Evolutionary conservation across 2,888 invertebrate genomes (phyloP).

Genomic region (Dysmachus trigonus): DNA sequence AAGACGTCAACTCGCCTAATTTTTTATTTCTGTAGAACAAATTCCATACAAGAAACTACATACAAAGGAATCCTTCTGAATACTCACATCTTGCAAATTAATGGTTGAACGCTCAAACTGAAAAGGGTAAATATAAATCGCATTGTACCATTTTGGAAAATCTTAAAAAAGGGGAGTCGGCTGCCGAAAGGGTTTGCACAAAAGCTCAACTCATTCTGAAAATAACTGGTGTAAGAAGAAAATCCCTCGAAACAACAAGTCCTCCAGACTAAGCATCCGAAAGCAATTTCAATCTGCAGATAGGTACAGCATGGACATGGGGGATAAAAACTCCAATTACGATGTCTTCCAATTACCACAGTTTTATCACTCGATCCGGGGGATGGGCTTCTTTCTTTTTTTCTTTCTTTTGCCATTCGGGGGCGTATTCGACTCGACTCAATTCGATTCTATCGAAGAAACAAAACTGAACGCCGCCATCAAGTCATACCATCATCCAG

Average conservation of each 20-base stretch:
- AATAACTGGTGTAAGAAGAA: not conserved
- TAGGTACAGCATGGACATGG: not conserved
- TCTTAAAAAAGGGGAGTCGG: not conserved
- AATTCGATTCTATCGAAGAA: not conserved
- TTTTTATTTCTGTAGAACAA: not conserved
- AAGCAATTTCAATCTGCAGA: not conserved
- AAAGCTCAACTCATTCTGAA: not conserved
- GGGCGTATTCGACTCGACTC: not conserved
- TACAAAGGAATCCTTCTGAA: not conserved
- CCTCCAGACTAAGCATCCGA: not conserved
- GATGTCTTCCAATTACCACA: not conserved
- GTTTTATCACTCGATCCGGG: not conserved
- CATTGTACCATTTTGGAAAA: not conserved
- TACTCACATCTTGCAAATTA: not conserved
- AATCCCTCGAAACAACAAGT: not conserved
- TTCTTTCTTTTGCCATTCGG: not conserved
- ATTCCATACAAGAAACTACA: not conserved
- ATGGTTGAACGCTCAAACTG: not conserved
- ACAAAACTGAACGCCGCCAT: not conserved
- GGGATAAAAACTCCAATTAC: not conserved
- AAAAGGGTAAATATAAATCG: not conserved
- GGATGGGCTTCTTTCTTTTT: not conserved
- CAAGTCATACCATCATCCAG: not conserved
- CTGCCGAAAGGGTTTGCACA: not conserved
- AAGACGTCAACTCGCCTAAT: too few relatives aligned